Evolutionary conservation across 2,113 vertebrate species (phyloP).

Genomic region (Psilopogon haemacephalus): DNA sequence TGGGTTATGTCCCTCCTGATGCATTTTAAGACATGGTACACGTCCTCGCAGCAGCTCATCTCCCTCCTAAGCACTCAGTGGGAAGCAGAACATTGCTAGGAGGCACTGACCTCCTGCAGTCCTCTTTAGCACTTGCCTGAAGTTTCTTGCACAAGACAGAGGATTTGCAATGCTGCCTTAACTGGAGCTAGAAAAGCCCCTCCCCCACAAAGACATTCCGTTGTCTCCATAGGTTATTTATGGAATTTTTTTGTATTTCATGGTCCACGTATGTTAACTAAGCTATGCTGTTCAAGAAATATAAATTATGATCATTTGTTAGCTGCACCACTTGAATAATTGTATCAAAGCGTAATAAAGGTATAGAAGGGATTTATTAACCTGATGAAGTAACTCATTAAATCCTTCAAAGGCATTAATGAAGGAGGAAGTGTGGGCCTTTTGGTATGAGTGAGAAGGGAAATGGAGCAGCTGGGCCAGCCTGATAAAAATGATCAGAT

Average conservation of each 20-base stretch:
- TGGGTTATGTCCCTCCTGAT: neutral
- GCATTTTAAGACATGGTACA: neutral
- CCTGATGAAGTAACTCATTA: conserved; percentile 60
- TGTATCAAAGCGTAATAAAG: conserved; percentile 39
- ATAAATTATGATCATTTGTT: conserved; percentile 48
- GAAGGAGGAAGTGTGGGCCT: conserved; percentile 7
- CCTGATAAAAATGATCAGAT: conserved; percentile 22
- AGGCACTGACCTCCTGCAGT: neutral
- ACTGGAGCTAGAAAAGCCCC: neutral
- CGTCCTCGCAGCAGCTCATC: neutral
- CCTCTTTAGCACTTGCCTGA: neutral
- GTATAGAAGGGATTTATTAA: conserved; percentile 63
- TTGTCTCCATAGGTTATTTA: neutral
- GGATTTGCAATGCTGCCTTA: neutral
- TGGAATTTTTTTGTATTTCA: conserved; percentile 26
- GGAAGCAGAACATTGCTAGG: neutral
- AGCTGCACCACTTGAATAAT: conserved; percentile 23
- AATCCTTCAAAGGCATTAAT: conserved; percentile 37
- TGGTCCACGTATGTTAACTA: neutral
- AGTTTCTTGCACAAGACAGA: neutral
- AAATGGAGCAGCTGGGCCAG: neutral
- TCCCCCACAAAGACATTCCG: neutral
- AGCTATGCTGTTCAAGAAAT: conserved; percentile 33
- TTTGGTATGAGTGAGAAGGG: neutral
- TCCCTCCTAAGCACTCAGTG: neutral